Base-by-base conservation (phyloP, 2,113 vertebrate genomes). In the Carlito syrichta region DNA sequence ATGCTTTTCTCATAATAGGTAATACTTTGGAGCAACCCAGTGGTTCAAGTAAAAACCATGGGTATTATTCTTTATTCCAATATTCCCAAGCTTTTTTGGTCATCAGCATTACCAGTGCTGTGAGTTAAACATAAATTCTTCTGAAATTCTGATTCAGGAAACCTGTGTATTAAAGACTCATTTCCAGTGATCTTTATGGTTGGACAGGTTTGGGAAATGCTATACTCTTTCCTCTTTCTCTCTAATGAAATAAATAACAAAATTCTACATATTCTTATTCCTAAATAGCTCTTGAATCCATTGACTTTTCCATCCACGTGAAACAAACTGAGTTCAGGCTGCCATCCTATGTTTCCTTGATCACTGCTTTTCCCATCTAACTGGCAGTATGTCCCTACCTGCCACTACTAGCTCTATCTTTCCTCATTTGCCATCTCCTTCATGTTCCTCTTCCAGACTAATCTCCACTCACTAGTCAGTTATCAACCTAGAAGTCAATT, bases 261-360 rank as follows among this genome's bases (percentile, higher is more conserved):
- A 62, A 10, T 13, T 8, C 62, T 22, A 8, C 1, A 2, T 38
- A 23, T 22, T 66, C 19, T 38, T 23, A 25, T 45, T 35, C 48
- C 20, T 10, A 8, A 60, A 23, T 11, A 30, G 45, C 3, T 58
- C 58, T 74, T 35, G 43, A 63, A 62, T 43, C 48, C 56, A 17
- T 19, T 32, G 10, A 9, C 17, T 25, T 66, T 63, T 81, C 14
- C 52, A 85, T 12, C 22, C 4, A 30, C 1, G 1, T 19, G 3
- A 82, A 60, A 48, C 2, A 27, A 45, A 12, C 13, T 30, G 19
- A 78, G 71, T 11, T 25, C 25, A 86, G 27, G n/a, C 6, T 30
- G 25, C 48, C 0, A 10, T 8, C 79, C 23, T 22, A 1, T 4
- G 3, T 45, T 52, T 5, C 1, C 45, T 30, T 35, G 1, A 0